Conservation (phyloP, 1,140 invertebrate species). For the Gryllus bimaculatus region DNA sequence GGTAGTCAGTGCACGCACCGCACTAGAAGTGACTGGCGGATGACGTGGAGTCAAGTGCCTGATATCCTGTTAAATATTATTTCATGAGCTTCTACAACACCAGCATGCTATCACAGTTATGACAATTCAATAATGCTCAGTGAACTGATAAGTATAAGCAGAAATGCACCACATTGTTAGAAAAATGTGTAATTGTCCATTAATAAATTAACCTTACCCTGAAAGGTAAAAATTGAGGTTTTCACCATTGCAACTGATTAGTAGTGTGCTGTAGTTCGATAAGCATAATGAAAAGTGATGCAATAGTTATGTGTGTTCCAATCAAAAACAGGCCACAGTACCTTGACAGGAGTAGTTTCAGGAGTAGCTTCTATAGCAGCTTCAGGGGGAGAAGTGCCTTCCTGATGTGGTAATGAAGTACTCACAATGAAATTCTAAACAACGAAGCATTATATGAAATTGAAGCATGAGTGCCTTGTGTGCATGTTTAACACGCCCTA, state of each 20-base stretch:
- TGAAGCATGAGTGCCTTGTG: neutral
- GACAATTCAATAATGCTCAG: no score
- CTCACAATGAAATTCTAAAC: conserved; percentile 24
- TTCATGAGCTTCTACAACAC: neutral
- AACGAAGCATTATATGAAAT: conserved; percentile 8
- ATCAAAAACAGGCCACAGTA: neutral
- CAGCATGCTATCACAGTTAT: neutral
- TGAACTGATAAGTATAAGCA: no score
- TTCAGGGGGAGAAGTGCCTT: conserved; percentile 60
- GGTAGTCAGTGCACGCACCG: conserved; percentile 50
- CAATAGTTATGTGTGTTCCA: neutral
- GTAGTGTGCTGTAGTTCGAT: no score
- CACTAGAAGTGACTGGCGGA: conserved; percentile 44
- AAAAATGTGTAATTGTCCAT: neutral
- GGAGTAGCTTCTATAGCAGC: conserved; percentile 78
- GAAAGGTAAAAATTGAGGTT: neutral
- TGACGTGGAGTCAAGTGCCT: conserved; percentile 33
- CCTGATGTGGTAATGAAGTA: conserved; percentile 32
- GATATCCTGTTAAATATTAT: conserved; percentile 31
- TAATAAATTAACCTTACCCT: neutral
- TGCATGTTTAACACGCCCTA: neutral
- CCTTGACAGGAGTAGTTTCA: conserved; percentile 75
- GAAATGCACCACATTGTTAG: neutral
- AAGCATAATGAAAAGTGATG: neutral
- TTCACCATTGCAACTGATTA: no score